These are phyloP conservation scores for Chionoecetes opilio DNA, from an alignment of 1,140 invertebrate species.

Conservation along the genomic window DNA sequence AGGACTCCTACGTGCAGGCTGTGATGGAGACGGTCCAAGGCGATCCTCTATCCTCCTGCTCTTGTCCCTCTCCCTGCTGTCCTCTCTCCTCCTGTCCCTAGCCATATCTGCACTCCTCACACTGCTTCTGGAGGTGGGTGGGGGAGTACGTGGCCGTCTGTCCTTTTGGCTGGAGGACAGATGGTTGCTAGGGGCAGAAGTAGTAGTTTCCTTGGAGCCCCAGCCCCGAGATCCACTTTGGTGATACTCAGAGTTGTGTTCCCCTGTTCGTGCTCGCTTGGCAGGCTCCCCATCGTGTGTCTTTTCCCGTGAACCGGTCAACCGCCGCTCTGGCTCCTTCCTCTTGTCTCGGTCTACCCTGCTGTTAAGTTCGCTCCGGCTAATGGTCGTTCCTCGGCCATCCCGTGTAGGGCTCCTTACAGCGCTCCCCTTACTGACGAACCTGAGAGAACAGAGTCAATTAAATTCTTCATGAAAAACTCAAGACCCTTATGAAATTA, in stretches of 20 bases:
- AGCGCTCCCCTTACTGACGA: conserved; percentile 54
- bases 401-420: conserved; percentile 61
- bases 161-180: conserved; percentile 51
- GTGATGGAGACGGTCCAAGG: conserved; percentile 52
- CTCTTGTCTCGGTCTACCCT: conserved; percentile 64
- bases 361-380: conserved; percentile 45
- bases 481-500: too few relatives aligned
- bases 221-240: conserved; percentile 45
- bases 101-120: conserved; percentile 36
- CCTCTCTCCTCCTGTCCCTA: conserved; percentile 61
- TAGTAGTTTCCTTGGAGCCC: not conserved
- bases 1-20: conserved; percentile 57
- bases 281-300: conserved; percentile 50
- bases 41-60: conserved; percentile 66
- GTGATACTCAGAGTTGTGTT: conserved; percentile 53
- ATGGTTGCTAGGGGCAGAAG: conserved; percentile 20
- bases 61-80: conserved; percentile 57
- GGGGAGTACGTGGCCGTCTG: conserved; percentile 1
- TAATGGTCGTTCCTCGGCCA: not conserved
- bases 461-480: not conserved
- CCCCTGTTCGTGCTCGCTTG: conserved; percentile 52
- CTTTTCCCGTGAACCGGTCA: conserved; percentile 52
- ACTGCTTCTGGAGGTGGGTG: conserved; percentile 45
- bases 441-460: conserved; percentile 32
- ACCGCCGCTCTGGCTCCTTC: conserved; percentile 62